Evolutionary conservation across 2,113 vertebrate genomes (phyloP), one percentile per base, ranked within the genome.

Genomic region (Myotis davidii): DNA sequence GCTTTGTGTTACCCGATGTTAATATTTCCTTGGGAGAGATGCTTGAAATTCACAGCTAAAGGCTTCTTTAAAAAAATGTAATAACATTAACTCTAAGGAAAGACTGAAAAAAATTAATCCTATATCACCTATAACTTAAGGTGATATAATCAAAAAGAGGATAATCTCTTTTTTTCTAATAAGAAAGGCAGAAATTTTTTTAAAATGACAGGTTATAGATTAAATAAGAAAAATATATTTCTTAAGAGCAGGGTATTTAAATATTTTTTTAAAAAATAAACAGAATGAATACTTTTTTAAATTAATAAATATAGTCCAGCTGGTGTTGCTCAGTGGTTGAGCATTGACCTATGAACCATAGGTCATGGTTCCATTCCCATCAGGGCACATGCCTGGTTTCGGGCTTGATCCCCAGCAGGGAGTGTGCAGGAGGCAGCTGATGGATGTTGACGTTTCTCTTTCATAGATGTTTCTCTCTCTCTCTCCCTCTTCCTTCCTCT

Each of bases 11-110:
- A 50, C 8, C 25, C 0, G 3, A 56, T 70, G 6, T 67, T 85
- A 42, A 11, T 34, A 81, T 79, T 83, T 79, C 17, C 32, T 52
- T 84, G 5, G 25, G 9, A 16, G 79, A 79, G 4, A 79, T 17
- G 2, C 20, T 81, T 59, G 34, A 92, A 74, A 91, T 79, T 90
- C 50, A 95, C 87, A 95, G 37, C 18, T 64, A 84, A 83, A 74
- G 20, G 0, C 16, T 14, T 79, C 20, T 76, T 45, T 32, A 2
- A 9, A 87, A 61, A 90, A 64, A 39, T 34, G 69, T 13, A 76
- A 70, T 5, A 77, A 37, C 2, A 39, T 59, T 91, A 69, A 52
- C 25, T 34, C 13, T 67, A 52, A 42, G 5, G 25, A 69, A 89
- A 91, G 52, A 16, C 18, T 29, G 27, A 5, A 56, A 39, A 34